A percentile compares a stretch with the other conserved stretches of the same genome.
phyloP scores from a whole-genome alignment of 2,797 vertebrate species.

The Cirrhinus mrigala region DNA sequence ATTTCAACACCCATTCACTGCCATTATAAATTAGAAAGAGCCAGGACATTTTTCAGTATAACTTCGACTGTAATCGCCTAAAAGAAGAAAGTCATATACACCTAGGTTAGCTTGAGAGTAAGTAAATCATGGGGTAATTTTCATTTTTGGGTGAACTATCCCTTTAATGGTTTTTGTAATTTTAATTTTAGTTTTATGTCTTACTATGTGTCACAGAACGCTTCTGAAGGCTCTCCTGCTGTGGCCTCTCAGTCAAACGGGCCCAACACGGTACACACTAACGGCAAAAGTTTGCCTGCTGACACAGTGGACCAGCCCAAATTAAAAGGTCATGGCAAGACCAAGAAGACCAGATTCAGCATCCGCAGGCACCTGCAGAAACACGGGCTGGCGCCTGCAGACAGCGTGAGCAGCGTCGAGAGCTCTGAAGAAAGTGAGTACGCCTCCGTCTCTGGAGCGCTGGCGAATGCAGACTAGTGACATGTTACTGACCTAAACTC shows the following conservation, averaged over 20 bases:
- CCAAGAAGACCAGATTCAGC: constrained; percentile 82
- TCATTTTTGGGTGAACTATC: too few relatives aligned
- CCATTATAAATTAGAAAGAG: too few relatives aligned
- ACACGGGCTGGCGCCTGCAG: constrained; percentile 77
- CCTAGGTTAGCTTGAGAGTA: too few relatives aligned
- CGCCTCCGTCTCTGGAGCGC: neutral
- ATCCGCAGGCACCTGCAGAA: constrained; percentile 88
- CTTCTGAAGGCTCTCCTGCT: constrained; percentile 25
- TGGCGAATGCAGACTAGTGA: neutral
- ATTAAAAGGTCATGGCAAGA: constrained; percentile 83
- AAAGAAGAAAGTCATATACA: too few relatives aligned
- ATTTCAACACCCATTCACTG: too few relatives aligned
- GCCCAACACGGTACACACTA: constrained; percentile 47
- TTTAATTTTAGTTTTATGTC: too few relatives aligned
- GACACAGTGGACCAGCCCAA: constrained; percentile 79
- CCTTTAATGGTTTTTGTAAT: too few relatives aligned
- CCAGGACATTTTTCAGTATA: too few relatives aligned
- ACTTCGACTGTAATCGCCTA: too few relatives aligned
- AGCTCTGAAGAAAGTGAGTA: constrained; percentile 84
- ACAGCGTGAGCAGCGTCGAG: constrained; percentile 88
- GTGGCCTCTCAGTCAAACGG: constrained; percentile 44
- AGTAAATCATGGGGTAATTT: too few relatives aligned
- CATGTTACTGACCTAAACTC: constrained; percentile 13
- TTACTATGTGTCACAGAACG: constrained; percentile 57
- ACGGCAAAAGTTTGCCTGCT: constrained; percentile 56